phyloP scores from a whole-genome alignment of 2,113 vertebrate genomes.

The Ceyx margarethae region DNA sequence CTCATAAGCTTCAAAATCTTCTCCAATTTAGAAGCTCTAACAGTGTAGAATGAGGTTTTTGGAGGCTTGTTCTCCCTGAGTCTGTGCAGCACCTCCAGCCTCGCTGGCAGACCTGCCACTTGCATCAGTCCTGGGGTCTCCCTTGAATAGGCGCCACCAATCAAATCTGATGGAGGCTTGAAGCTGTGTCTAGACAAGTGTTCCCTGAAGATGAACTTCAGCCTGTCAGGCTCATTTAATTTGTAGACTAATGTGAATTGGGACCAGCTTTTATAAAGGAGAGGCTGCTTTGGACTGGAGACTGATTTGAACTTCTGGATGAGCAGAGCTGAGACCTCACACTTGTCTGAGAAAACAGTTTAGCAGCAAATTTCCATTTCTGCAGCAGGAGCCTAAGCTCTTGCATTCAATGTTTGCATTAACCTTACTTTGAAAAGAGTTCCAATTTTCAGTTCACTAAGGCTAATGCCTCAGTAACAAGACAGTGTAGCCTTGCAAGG shows the following conservation, averaged over 20 bases:
- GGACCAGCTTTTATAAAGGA: neutral
- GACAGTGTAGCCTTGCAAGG: neutral
- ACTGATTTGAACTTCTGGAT: neutral
- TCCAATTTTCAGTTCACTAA: neutral
- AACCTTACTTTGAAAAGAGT: neutral
- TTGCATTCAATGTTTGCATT: neutral
- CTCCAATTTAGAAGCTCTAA: neutral
- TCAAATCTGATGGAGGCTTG: rapidly evolving
- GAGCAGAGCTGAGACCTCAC: neutral
- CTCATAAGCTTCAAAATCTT: neutral
- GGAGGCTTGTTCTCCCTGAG: neutral
- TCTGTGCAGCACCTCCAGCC: neutral
- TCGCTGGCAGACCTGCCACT: neutral
- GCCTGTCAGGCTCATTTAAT: neutral
- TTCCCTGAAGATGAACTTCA: neutral
- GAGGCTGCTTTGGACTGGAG: neutral
- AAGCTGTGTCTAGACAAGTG: neutral
- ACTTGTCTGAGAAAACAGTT: neutral
- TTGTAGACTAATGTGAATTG: neutral
- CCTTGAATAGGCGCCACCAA: neutral
- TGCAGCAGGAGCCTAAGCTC: neutral
- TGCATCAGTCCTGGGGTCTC: neutral
- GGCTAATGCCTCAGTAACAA: neutral
- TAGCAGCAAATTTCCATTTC: neutral
- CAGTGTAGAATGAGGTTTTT: neutral